Conservation (phyloP, 2,797 vertebrate genomes). For the Crenichthys baileyi region DNA sequence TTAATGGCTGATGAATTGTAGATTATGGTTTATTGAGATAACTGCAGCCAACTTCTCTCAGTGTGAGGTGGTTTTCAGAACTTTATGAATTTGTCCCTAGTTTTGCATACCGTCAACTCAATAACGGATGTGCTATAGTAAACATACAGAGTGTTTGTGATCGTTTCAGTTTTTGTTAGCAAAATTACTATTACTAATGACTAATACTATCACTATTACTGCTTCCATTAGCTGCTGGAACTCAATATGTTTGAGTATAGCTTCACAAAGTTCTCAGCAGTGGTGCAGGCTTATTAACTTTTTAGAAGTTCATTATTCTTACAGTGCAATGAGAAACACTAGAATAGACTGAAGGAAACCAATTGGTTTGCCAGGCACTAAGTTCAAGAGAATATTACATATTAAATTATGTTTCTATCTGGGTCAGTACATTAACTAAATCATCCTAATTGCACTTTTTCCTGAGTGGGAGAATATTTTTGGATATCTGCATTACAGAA, state of each 20-base stretch:
- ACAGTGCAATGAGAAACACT: constrained; percentile 6
- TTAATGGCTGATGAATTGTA: not conserved
- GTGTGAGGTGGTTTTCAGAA: not conserved
- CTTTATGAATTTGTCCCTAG: not conserved
- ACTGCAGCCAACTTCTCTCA: not conserved
- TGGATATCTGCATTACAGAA: constrained; percentile 10
- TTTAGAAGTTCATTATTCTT: constrained; percentile 6
- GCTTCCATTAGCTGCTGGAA: not conserved
- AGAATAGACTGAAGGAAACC: constrained; percentile 2
- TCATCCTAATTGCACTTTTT: constrained; percentile 9
- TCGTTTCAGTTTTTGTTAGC: not conserved
- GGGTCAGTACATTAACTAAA: constrained; percentile 21
- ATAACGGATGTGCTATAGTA: not conserved
- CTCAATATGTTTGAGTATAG: not conserved
- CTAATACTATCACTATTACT: not conserved
- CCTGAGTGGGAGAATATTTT: constrained; percentile 17
- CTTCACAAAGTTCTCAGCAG: not conserved
- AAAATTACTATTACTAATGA: not conserved
- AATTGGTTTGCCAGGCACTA: not conserved
- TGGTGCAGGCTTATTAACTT: not conserved
- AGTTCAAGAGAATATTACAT: constrained; percentile 16
- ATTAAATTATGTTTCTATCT: constrained; percentile 14
- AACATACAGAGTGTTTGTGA: not conserved
- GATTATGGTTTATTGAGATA: not conserved
- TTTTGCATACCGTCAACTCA: not conserved